A percentile compares a stretch with the other conserved stretches of the same genome.
Evolutionary conservation across 2,113 vertebrate genomes (phyloP).

Genomic region (Mola mola): DNA sequence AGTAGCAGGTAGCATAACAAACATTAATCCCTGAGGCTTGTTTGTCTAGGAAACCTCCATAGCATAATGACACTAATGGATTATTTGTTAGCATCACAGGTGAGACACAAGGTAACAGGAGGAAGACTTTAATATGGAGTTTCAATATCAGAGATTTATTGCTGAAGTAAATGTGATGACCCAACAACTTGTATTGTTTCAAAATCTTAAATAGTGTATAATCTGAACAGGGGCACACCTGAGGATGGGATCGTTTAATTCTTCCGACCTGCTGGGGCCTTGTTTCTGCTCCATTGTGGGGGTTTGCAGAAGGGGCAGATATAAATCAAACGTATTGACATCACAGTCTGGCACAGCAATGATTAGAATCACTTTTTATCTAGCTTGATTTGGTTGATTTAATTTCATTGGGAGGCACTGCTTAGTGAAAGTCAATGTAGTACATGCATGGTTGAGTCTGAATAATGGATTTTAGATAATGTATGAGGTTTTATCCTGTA

Average conservation of each 20-base stretch:
- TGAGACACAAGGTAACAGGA: slow-evolving; percentile 36
- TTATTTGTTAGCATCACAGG: slow-evolving; percentile 41
- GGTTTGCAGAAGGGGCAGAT: too few relatives aligned
- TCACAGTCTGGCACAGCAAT: neutral
- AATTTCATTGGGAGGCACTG: too few relatives aligned
- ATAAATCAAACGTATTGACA: too few relatives aligned
- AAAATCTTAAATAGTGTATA: neutral
- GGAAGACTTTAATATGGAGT: slow-evolving; percentile 28
- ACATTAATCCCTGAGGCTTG: slow-evolving; percentile 51
- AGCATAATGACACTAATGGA: slow-evolving; percentile 41
- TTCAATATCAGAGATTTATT: slow-evolving; percentile 41
- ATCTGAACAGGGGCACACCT: slow-evolving; percentile 32
- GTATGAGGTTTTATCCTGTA: too few relatives aligned
- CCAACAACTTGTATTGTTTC: slow-evolving; percentile 33
- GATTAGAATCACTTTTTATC: too few relatives aligned
- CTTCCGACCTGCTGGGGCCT: neutral
- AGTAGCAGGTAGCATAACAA: too few relatives aligned
- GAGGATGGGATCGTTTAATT: slow-evolving; percentile 11
- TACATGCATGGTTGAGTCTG: too few relatives aligned
- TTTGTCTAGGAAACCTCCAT: slow-evolving; percentile 34
- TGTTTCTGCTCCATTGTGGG: neutral
- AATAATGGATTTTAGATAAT: too few relatives aligned
- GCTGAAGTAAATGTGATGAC: slow-evolving; percentile 24
- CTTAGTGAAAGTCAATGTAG: too few relatives aligned
- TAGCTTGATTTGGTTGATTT: too few relatives aligned